Evolutionary conservation across 1,140 invertebrate species (phyloP), one percentile per base, ranked within the genome.

Genomic region (Battus philenor): DNA sequence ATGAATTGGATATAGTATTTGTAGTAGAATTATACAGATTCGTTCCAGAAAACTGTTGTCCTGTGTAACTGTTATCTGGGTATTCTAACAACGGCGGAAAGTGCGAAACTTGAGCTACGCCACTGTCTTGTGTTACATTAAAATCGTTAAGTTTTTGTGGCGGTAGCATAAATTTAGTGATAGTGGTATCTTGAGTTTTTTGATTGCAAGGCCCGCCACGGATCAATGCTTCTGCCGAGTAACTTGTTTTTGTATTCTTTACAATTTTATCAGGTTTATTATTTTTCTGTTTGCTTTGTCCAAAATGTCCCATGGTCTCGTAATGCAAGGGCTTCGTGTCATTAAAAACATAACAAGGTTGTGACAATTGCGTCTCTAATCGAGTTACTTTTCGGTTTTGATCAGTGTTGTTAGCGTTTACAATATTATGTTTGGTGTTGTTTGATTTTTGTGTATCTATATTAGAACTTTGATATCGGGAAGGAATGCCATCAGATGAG

Each of bases 1-100:
- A 85, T 8, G 75, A 73, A 65, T 83, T 85, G 1, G 81, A 82
- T 50, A 85, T 81, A 1, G 81, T 83, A 55, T 78, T 85, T 10
- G 81, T 78, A 2, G 78, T 80, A 9, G 69, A 63, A 48, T 81
- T 85, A 44, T 85, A 85, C 20, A 85, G 67, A 9, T 67, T 73
- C 20, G 78, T 81, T 4, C 75, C 75, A 10, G 78, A 75, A 67
- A 75, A 81, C 49, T 82, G 78, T 38, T 85, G 81, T 1, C 67
- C 64, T 13, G 68, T 50, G 15, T 80, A 85, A 47, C 50, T 68
- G 36, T 81, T 85, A 16, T 85, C 81, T 1, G 72, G 55, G 52
- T 85, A 85, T 61, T 85, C 81, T n/a, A 80, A 33, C 13, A 85
- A 72, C 26, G 78, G 65, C 9, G 81, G 78, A 32, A 80, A 85